phyloP scores from a whole-genome alignment of 2,888 invertebrate species.

The Acleris sparsana region DNA sequence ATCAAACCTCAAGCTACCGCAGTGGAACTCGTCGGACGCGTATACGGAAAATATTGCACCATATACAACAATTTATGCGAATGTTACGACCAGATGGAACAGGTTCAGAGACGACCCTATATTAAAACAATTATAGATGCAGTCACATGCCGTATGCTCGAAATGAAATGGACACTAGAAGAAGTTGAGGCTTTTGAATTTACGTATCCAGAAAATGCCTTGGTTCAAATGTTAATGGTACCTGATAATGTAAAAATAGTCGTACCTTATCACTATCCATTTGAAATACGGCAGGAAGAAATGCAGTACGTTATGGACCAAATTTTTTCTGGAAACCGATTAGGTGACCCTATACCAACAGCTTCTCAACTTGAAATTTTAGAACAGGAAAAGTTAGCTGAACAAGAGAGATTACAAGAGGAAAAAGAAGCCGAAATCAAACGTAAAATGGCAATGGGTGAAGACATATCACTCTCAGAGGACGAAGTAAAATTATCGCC shows the following conservation, averaged over 20 bases:
- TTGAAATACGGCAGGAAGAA: constrained; percentile 77
- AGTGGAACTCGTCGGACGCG: constrained; percentile 75
- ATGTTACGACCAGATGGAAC: constrained; percentile 85
- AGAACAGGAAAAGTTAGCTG: constrained; percentile 59
- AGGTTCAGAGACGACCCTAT: constrained; percentile 83
- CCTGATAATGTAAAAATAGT: constrained; percentile 86
- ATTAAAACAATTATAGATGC: constrained; percentile 84
- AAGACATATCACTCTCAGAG: constrained; percentile 53
- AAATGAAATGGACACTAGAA: constrained; percentile 82
- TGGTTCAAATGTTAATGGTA: constrained; percentile 87
- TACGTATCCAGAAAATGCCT: constrained; percentile 88
- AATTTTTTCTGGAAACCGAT: constrained; percentile 69
- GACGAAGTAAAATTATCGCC: constrained; percentile 53
- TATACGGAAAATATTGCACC: constrained; percentile 79
- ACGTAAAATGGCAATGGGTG: constrained; percentile 59
- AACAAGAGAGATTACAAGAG: constrained; percentile 54
- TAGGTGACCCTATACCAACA: constrained; percentile 67
- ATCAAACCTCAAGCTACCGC: constrained; percentile 76
- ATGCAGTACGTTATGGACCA: constrained; percentile 75
- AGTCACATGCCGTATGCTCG: constrained; percentile 82
- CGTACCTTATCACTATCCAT: constrained; percentile 85
- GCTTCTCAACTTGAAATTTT: constrained; percentile 60
- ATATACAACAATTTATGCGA: constrained; percentile 82
- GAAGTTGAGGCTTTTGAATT: constrained; percentile 84
- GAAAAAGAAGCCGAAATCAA: constrained; percentile 61